Base-by-base conservation (phyloP, 2,797 vertebrate species). In the Enteromius afrohamiltoni region DNA sequence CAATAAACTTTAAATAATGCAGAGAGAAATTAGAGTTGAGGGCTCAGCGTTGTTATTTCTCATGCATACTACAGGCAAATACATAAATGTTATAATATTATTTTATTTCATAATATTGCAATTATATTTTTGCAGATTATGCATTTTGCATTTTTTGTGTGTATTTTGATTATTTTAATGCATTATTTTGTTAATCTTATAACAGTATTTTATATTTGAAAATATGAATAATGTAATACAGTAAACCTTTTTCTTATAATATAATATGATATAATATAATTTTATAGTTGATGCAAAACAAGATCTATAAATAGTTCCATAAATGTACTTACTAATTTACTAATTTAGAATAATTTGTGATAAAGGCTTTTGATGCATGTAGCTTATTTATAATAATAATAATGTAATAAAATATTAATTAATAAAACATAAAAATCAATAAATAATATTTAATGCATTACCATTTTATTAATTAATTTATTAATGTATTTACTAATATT, bases 221-320 rank as follows among this genome's bases (percentile, higher is more conserved):
- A 62, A 6, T 62, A 29, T 29, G 14, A 64, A 64, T 62, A 16
- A 29, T 62, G 5, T 62, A 29, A 31, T 17, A 26, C 10, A 60
- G 23, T 60, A 26, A 60, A 60, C 11, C 10, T 26, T 6, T 58
- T 13, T 26, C 10, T 5, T 26, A 26, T 26, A 60, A 60, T 60
- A 60, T 60, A 60, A 45, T 42, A 42, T 42, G 2, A 53, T 53
- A 51, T 51, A 51, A n/a, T n/a, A 11, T 58, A 55, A 74, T 79
- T 79, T 62, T 49, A 67, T 51, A 23, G 47, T 14, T 23, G 1
- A 34, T 82, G 0, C 68, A 82, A 80, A 60, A 60, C 11, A 86
- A 42, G 47, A 47, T 69, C 40, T 74, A 11, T n/a, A 26, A 73
- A 84, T 51, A 10, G 40, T 42, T 73, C 58, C 29, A 68, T 26